Conservation (phyloP, 2,888 invertebrate genomes). For the Noctuana brunneofusca region DNA sequence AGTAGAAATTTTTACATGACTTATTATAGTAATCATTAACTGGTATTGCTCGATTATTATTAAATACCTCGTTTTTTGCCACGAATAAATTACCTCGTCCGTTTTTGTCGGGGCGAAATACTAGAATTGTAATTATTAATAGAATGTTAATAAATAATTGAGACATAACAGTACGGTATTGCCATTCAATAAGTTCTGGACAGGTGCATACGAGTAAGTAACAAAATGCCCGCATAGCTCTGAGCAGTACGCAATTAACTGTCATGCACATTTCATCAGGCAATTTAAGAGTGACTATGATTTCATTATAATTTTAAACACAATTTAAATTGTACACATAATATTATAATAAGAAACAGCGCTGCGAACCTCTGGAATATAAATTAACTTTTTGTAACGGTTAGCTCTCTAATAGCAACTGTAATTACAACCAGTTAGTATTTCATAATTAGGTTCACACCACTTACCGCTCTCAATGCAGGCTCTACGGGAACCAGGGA, state of each 20-base stretch:
- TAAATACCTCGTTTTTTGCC: conserved; percentile 29
- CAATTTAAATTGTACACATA: conserved; percentile 28
- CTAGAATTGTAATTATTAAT: conserved; percentile 39
- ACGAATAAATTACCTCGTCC: conserved; percentile 36
- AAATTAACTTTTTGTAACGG: conserved; percentile 25
- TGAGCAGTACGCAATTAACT: conserved; percentile 31
- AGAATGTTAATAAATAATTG: conserved; percentile 41
- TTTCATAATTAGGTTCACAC: conserved; percentile 37
- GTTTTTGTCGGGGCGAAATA: conserved; percentile 37
- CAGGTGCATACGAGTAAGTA: conserved; percentile 38
- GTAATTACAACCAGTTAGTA: conserved; percentile 23
- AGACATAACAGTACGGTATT: conserved; percentile 42
- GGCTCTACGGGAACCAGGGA: conserved; percentile 10
- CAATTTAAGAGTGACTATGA: conserved; percentile 32
- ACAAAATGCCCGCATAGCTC: conserved; percentile 32
- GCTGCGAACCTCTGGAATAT: conserved; percentile 20
- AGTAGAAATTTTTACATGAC: conserved; percentile 28
- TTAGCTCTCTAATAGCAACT: conserved; percentile 27
- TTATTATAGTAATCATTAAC: conserved; percentile 32
- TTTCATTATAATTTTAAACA: conserved; percentile 33
- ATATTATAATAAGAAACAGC: conserved; percentile 24
- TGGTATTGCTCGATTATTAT: conserved; percentile 30
- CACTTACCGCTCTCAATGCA: conserved; percentile 13
- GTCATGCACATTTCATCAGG: conserved; percentile 31
- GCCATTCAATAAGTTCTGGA: conserved; percentile 42